Percentiles rank a stretch among this genome's conserved stretches.
These are phyloP conservation scores for Polia nebulosa DNA, from an alignment of 2,888 invertebrate genomes.

Conservation along the genomic window DNA sequence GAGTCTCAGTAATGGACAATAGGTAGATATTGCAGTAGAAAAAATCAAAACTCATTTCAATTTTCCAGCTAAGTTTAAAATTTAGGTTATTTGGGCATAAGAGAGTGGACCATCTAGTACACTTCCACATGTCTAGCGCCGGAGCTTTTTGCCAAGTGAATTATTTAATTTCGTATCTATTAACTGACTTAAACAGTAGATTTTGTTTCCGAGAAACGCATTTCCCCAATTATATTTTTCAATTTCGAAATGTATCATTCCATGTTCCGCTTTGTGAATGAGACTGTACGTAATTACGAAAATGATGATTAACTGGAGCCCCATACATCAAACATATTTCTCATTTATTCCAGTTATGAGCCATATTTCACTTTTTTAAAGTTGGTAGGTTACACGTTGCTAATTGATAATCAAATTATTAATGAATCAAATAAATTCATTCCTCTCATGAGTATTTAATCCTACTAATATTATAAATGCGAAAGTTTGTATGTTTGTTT, in stretches of 20 bases:
- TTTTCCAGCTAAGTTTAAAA: neutral
- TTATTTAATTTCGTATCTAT: neutral
- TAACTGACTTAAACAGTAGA: neutral
- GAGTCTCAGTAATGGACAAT: too few species aligned
- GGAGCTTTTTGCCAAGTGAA: too few species aligned
- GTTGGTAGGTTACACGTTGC: neutral
- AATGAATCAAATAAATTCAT: neutral
- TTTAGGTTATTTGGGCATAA: neutral
- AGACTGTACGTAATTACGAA: slow-evolving; percentile 8
- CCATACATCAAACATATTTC: slow-evolving; percentile 1
- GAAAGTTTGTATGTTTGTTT: too few species aligned
- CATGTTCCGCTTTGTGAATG: slow-evolving; percentile 5
- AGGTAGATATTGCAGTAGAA: too few species aligned
- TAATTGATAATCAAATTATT: neutral
- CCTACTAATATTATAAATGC: too few species aligned
- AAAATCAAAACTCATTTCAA: too few species aligned
- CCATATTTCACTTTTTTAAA: slow-evolving; percentile 14
- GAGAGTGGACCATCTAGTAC: neutral
- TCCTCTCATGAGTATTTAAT: too few species aligned
- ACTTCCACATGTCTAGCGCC: neutral
- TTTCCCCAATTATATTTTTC: neutral
- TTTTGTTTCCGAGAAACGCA: neutral
- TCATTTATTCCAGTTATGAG: neutral
- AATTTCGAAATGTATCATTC: neutral
- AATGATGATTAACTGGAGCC: slow-evolving; percentile 12